phyloP scores from a whole-genome alignment of 2,888 invertebrate genomes.

The Cremastinae sp. region DNA sequence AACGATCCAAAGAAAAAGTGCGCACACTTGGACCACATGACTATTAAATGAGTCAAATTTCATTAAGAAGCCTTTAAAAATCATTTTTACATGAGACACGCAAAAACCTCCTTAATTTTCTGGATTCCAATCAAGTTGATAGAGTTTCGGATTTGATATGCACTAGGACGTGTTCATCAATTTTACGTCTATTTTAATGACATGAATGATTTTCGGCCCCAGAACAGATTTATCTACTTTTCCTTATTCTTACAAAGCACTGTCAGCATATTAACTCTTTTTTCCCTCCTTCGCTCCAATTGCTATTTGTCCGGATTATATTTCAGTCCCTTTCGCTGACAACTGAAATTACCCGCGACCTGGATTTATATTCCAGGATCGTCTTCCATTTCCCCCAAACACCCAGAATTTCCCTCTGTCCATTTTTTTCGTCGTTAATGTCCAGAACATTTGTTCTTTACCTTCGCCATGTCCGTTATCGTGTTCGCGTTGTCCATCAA shows the following conservation, averaged over 20 bases:
- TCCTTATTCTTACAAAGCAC: not conserved
- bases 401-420: too few species aligned
- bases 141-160: slow-evolving; percentile 31
- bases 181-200: too few species aligned
- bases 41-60: too few species aligned
- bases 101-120: too few species aligned
- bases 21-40: too few species aligned
- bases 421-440: not conserved
- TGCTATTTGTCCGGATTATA: slow-evolving; percentile 24
- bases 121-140: too few species aligned
- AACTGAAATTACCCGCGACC: slow-evolving; percentile 18
- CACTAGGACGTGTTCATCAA: slow-evolving; percentile 7
- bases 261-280: not conserved
- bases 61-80: too few species aligned
- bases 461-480: slow-evolving; percentile 99
- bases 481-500: slow-evolving; percentile 99
- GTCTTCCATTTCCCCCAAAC: slow-evolving; percentile 12
- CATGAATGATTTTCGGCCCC: too few species aligned
- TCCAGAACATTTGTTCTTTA: slow-evolving; percentile 80
- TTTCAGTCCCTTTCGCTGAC: slow-evolving; percentile 29
- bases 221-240: slow-evolving; percentile 8
- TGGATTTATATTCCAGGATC: slow-evolving; percentile 12
- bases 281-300: not conserved
- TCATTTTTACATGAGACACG: too few species aligned
- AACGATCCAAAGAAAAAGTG: too few species aligned